Base-by-base conservation (phyloP, 2,888 invertebrate genomes). In the Thumatha senex region DNA sequence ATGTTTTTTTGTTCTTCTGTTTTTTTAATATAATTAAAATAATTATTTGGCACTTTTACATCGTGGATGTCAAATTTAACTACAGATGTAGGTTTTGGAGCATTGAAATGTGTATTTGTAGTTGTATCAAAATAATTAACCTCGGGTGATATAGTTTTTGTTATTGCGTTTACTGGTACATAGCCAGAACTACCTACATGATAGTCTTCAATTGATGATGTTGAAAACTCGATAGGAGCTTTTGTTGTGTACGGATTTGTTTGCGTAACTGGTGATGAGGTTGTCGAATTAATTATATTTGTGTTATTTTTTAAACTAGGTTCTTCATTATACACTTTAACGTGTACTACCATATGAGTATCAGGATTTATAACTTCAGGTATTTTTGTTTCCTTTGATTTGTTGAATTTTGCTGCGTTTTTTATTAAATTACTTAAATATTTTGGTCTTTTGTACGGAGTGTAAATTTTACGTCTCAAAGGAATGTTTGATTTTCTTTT, bases 311-410 rank as follows among this genome's bases (percentile, higher is more conserved):
- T 60, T 14, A 48, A n/a, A 40, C 54, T 55, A 36, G 51, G 57
- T 48, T 70, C 69, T 51, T 76, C 60, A 36, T 73, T 63, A 68
- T 93, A 94, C 8, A 95, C 80, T 79, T 95, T 94, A n/a, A 95
- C 79, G 54, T 94, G 94, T 5, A 95, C 90, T 63, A 94, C 86
- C 86, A 94, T 93, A 69, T 94, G 94, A 36, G 93, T 90, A 65
- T 58, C 85, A 7, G 63, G 58, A 11, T 67, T 64, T 0, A 31
- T 31, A 1, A 63, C 52, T 50, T 66, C 58, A 2, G 40, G 49
- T 55, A 46, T 64, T 58, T 18, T 53, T 56, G 52, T 56, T 65
- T 38, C 54, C 50, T 31, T 56, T 2, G 15, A 0, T 48, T 24
- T 11, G 24, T 12, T 2, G 5, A 40, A 47, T 58, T 51, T 47